Base-by-base conservation (phyloP, 2,797 vertebrate genomes). In the Enteromius anoplus region DNA sequence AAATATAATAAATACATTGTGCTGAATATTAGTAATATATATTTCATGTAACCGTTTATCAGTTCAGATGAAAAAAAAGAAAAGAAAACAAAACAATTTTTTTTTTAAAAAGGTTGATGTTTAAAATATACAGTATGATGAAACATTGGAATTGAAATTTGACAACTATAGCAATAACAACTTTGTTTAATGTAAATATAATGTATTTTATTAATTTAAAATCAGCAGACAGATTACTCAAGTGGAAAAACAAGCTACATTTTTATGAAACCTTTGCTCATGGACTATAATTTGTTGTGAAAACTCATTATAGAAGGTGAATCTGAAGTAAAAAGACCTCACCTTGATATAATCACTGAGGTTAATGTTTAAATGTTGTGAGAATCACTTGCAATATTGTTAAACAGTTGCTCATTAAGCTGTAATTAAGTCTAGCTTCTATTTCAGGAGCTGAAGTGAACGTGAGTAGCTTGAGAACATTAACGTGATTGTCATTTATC, bases 401-500 rank as follows among this genome's bases (percentile, higher is more conserved):
- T 51, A 65, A 65, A 65, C 45, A 66, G 71, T 76, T 58, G 47
- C 72, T 69, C 81, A 60, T 69, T 83, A 76, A 76, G 51, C 47
- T 55, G 72, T 34, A 83, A 83, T 69, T 76, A 76, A 58, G 64
- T 37, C 73, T 62, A 9, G 72, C 34, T 77, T 69, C 64, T 83
- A 68, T 66, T 83, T 75, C 34, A 76, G 73, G 32, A 68, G 72
- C 62, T 21, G 8, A 73, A 42, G n/a, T 82, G 60, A 76, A 55
- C 1, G 26, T 32, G 32, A 47, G 14, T 42, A 75, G 15, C 49
- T 45, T 68, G 26, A 23, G 23, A 66, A n/a, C 32, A 82, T 55
- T 23, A 66, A 65, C 23, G n/a, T 23, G 47, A 55, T 40, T 75
- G 11, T 47, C 32, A 55, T 76, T 68, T 42, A 58, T 76, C 81